Base-by-base conservation (phyloP, 2,888 invertebrate genomes). In the Rhingia campestris region DNA sequence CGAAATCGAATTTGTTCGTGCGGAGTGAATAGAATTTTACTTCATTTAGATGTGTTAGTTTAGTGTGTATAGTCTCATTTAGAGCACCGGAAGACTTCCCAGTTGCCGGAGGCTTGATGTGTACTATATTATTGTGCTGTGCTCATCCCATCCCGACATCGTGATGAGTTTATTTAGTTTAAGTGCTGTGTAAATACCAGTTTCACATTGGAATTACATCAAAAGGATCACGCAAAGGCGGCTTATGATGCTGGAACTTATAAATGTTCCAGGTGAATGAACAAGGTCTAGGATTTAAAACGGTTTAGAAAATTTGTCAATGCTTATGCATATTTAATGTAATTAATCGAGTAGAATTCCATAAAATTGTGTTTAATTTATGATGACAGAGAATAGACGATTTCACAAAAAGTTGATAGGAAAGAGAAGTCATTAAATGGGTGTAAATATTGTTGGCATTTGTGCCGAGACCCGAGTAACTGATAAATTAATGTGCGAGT, bases 301-400 rank as follows among this genome's bases (percentile, higher is more conserved):
- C 58, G 69, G 69, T 58, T 67, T 10, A 59, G 35, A 59, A 63
- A 35, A 69, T 77, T 67, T 69, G 12, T 35, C 49, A 58, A 63
- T 73, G 47, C 49, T 66, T 66, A 61, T 63, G 79, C 66, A 69
- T 77, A 70, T 77, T 79, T 75, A 84, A 76, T 80, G 74, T 81
- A 81, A 82, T 87, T 86, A 86, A 86, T 82, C 82, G 86, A 87
- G 81, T 76, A 77, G 77, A 81, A 87, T 86, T 86, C 74, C 22
- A 80, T 47, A 64, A 74, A 80, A 69, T 85, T 66, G 58, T 61
- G 67, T 70, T 84, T 76, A 86, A 86, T 84, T 87, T 76, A 69
- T 58, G 69, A 66, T 61, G 61, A 39, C 41, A 82, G 66, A 63
- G 77, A 76, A 77, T 74, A 76, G 70, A 79, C 56, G 14, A 73